phyloP scores from a whole-genome alignment of 2,113 vertebrate species.

The Colaptes auratus region DNA sequence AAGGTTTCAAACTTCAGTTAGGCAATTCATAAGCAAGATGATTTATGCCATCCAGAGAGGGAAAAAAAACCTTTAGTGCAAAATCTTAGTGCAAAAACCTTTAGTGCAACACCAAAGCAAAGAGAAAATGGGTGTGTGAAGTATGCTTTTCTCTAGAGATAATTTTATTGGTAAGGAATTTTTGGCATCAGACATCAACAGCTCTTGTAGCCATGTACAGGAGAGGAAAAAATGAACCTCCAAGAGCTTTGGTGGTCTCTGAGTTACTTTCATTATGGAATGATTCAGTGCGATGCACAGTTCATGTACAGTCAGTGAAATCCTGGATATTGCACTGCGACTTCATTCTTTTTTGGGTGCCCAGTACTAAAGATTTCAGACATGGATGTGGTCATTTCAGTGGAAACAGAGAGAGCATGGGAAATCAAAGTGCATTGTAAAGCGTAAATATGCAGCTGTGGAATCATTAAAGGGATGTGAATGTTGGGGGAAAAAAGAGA shows the following conservation, averaged over 20 bases:
- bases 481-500: neutral
- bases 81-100: neutral
- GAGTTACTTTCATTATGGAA: neutral
- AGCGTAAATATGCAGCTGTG: neutral
- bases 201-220: neutral
- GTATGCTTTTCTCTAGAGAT: neutral
- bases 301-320: neutral
- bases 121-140: neutral
- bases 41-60: neutral
- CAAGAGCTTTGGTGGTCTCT: neutral
- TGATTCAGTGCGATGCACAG: neutral
- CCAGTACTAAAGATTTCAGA: conserved; percentile 10
- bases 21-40: neutral
- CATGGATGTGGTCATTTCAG: neutral
- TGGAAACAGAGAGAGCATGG: conserved; percentile 20
- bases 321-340: neutral
- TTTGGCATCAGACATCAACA: neutral
- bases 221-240: neutral
- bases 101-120: neutral
- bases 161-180: neutral
- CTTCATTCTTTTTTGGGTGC: neutral
- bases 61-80: neutral
- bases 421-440: conserved; percentile 20
- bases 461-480: conserved; percentile 50
- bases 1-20: neutral